phyloP scores from a whole-genome alignment of 1,140 invertebrate species.

The Atta texana region DNA sequence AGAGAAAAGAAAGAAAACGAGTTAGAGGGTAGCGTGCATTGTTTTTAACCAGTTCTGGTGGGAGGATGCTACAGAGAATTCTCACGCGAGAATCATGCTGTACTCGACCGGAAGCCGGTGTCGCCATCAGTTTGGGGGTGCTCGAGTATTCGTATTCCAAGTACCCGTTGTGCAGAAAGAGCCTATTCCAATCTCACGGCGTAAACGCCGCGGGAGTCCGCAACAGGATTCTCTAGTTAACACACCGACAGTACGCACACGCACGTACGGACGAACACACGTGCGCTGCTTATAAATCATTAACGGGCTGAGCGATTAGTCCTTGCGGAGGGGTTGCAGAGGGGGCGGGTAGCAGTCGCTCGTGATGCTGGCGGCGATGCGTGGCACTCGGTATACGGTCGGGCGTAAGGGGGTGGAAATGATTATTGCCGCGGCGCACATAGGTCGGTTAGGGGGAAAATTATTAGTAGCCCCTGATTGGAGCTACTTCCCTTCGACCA shows the following conservation, averaged over 20 bases:
- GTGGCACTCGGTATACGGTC: conserved; percentile 58
- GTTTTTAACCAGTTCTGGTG: conserved; percentile 70
- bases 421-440: conserved; percentile 80
- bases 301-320: conserved; percentile 84
- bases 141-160: conserved; percentile 74
- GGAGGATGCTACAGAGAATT: conserved; percentile 66
- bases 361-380: conserved; percentile 56
- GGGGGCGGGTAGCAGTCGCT: conserved; percentile 61
- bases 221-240: conserved; percentile 80
- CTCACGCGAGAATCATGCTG: conserved; percentile 77
- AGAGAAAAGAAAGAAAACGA: conserved; percentile 6
- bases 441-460: conserved; percentile 74
- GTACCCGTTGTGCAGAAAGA: conserved; percentile 69
- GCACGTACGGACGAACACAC: conserved; percentile 69
- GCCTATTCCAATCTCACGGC: conserved; percentile 83
- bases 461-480: conserved; percentile 84
- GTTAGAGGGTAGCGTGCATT: conserved; percentile 55
- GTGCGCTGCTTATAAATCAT: conserved; percentile 84
- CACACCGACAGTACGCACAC: conserved; percentile 32
- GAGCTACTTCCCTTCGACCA: conserved; percentile 79
- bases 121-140: conserved; percentile 64
- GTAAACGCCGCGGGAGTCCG: conserved; percentile 83
- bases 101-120: conserved; percentile 71
- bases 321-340: conserved; percentile 77
- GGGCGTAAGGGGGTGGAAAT: conserved; percentile 73